Evolutionary conservation across 2,888 invertebrate species (phyloP).

Genomic region (Drosophila barbarae): DNA sequence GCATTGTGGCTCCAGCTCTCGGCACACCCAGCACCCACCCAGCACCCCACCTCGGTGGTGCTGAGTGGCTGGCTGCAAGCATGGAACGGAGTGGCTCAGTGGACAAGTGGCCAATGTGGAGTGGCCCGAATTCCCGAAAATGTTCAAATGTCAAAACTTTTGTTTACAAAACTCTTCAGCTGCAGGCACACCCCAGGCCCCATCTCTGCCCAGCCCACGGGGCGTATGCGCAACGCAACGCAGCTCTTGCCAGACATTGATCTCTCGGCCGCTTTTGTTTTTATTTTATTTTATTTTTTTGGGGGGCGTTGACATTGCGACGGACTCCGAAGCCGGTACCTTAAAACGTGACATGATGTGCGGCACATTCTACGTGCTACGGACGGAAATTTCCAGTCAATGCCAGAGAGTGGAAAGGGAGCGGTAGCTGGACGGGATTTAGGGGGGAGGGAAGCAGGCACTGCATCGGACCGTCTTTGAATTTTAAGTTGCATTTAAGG

Average conservation of each 20-base stretch:
- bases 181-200: conserved; percentile 15
- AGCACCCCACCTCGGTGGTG: conserved; percentile 1
- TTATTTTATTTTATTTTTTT: conserved; percentile 1
- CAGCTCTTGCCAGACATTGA: conserved; percentile 52
- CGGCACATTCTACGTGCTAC: conserved; percentile 45
- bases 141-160: conserved; percentile 54
- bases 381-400: conserved; percentile 45
- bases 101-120: conserved; percentile 12
- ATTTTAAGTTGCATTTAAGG: conserved; percentile 41
- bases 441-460: conserved; percentile 1
- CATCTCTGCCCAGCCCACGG: conserved; percentile 11
- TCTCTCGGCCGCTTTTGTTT: conserved; percentile 40
- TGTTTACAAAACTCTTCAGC: conserved; percentile 51
- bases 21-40: conserved; percentile 20
- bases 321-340: conserved; percentile 21
- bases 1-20: conserved; percentile 22
- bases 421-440: not conserved
- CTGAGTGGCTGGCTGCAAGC: conserved; percentile 1
- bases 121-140: conserved; percentile 24
- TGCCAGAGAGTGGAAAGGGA: conserved; percentile 10
- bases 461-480: conserved; percentile 38
- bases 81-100: conserved; percentile 2
- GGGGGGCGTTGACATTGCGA: conserved; percentile 62
- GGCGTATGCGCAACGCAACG: conserved; percentile 60
- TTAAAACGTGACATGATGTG: conserved; percentile 59